These are phyloP conservation scores for Schizotus pectinicornis DNA, from an alignment of 2,888 invertebrate genomes.

Conservation along the genomic window DNA sequence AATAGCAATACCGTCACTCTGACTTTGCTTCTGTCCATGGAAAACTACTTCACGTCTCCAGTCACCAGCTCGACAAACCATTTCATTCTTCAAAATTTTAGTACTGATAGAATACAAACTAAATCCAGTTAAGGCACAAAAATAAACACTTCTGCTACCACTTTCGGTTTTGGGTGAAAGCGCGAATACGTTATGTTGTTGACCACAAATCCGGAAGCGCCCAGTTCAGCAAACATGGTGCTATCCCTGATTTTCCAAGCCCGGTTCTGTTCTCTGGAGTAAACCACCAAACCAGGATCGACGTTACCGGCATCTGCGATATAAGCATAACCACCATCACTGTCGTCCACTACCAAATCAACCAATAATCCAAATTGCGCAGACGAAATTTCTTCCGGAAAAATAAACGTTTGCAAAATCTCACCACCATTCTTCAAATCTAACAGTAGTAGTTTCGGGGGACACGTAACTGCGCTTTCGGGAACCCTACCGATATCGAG, in stretches of 20 bases:
- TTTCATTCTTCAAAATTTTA: conserved; percentile 64
- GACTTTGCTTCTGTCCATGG: conserved; percentile 64
- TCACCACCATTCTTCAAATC: conserved; percentile 65
- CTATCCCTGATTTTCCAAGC: conserved; percentile 75
- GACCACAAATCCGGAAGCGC: conserved; percentile 67
- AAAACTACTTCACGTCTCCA: conserved; percentile 44
- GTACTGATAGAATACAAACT: conserved; percentile 68
- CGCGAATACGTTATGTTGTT: conserved; percentile 63
- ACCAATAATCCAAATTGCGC: conserved; percentile 63
- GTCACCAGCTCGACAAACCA: conserved; percentile 45
- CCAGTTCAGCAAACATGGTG: conserved; percentile 68
- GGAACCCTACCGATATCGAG: conserved; percentile 65
- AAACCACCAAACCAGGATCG: conserved; percentile 76
- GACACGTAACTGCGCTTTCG: conserved; percentile 64
- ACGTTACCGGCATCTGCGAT: conserved; percentile 71
- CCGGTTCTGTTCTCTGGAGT: conserved; percentile 66
- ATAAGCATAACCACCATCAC: conserved; percentile 71
- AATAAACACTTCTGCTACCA: conserved; percentile 42
- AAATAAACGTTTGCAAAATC: conserved; percentile 64
- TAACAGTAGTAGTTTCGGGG: conserved; percentile 70
- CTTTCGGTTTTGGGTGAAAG: conserved; percentile 62
- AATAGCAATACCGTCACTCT: conserved; percentile 72
- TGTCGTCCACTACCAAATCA: conserved; percentile 68
- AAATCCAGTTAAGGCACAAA: conserved; percentile 45
- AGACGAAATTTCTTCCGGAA: conserved; percentile 62